phyloP scores from a whole-genome alignment of 2,888 invertebrate genomes.

The Netelia melanura region DNA sequence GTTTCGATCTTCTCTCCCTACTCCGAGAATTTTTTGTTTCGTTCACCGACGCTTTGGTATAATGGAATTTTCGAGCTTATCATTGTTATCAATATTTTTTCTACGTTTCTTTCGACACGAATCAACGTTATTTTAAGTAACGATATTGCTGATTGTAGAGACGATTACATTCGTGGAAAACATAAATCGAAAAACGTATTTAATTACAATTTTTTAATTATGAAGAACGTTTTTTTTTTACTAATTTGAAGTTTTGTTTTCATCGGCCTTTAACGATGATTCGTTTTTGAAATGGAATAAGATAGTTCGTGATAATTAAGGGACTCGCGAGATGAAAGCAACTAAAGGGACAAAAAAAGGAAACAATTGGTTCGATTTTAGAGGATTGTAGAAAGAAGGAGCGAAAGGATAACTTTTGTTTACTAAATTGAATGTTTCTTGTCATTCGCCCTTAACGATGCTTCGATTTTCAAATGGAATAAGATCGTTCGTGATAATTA shows the following conservation, averaged over 20 bases:
- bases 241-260: not conserved
- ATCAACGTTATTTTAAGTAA: slow-evolving; percentile 24
- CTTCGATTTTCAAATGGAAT: not conserved
- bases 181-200: not conserved
- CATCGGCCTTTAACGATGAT: not conserved
- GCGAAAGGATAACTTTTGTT: slow-evolving; percentile 31
- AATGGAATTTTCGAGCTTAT: slow-evolving; percentile 53
- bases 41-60: slow-evolving; percentile 55
- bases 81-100: slow-evolving; percentile 3
- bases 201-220: not conserved
- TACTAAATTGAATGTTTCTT: slow-evolving; percentile 2
- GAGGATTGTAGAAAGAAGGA: slow-evolving; percentile 1
- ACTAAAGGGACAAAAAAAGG: slow-evolving; percentile 5
- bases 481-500: not conserved
- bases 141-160: not conserved
- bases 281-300: not conserved
- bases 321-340: not conserved
- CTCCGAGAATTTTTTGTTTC: slow-evolving; percentile 54
- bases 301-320: not conserved
- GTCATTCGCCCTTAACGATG: not conserved
- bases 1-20: slow-evolving; percentile 70
- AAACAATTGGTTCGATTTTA: slow-evolving; percentile 33
- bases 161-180: not conserved
- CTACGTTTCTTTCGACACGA: not conserved
- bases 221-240: slow-evolving; percentile 4